Evolutionary conservation across 1,140 invertebrate species (phyloP).

Genomic region (Brachionus asplanchnoidis): DNA sequence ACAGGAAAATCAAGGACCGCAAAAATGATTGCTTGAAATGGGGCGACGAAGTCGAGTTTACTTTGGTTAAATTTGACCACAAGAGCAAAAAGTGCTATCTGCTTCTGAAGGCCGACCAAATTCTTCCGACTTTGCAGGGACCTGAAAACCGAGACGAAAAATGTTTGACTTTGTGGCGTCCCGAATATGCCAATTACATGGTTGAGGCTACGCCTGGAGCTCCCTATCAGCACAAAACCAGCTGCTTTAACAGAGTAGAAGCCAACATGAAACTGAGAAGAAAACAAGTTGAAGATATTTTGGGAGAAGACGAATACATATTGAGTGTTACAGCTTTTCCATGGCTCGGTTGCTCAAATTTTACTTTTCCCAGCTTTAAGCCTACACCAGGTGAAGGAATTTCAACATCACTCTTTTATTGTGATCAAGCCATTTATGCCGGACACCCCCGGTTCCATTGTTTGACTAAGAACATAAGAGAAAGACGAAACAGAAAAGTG

Average conservation of each 20-base stretch:
- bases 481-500: constrained; percentile 85
- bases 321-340: constrained; percentile 87
- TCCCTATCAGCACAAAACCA: constrained; percentile 72
- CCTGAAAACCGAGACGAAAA: not conserved
- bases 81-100: constrained; percentile 73
- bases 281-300: constrained; percentile 73
- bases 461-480: constrained; percentile 83
- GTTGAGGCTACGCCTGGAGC: constrained; percentile 97
- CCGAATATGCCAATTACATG: constrained; percentile 98
- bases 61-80: constrained; percentile 90
- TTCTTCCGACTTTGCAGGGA: constrained; percentile 74
- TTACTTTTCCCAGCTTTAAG: constrained; percentile 72
- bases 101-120: constrained; percentile 71
- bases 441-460: constrained; percentile 82
- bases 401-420: constrained; percentile 78
- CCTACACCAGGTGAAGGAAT: not conserved
- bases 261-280: constrained; percentile 82
- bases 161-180: constrained; percentile 68
- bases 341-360: constrained; percentile 78
- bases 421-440: constrained; percentile 84
- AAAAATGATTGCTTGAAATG: constrained; percentile 93
- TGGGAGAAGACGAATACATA: constrained; percentile 74
- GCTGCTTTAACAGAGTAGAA: constrained; percentile 95
- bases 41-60: constrained; percentile 95
- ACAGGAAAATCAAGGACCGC: constrained; percentile 75